Percentiles rank a stretch among this genome's conserved stretches.
These are phyloP conservation scores for Crax fasciolata DNA, from an alignment of 2,797 vertebrate species.

Conservation along the genomic window DNA sequence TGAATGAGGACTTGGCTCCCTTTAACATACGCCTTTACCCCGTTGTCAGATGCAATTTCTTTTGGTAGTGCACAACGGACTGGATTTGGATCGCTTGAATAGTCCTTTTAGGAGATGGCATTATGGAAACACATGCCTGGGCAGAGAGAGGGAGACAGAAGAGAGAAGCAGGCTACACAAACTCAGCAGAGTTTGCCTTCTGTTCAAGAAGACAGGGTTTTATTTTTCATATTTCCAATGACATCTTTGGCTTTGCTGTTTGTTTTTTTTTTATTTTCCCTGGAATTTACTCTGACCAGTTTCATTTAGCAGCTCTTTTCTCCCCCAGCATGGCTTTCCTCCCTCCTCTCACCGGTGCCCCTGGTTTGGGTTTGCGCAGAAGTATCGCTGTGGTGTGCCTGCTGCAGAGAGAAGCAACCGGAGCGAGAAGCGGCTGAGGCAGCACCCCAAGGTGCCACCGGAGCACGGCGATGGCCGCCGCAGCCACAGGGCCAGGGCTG, in stretches of 20 bases:
- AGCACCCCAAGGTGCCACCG: background rate
- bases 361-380: constrained; percentile 4
- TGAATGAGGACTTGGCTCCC: background rate
- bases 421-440: background rate
- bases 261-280: background rate
- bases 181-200: background rate
- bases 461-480: background rate
- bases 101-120: background rate
- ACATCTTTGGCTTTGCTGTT: background rate
- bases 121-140: background rate
- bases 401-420: background rate
- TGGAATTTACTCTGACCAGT: background rate
- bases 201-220: background rate
- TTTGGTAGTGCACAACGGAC: background rate
- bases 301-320: background rate
- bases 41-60: background rate
- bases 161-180: background rate
- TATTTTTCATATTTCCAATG: background rate
- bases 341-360: accelerated
- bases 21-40: background rate
- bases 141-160: background rate
- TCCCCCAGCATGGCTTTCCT: background rate
- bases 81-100: background rate
- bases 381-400: background rate
- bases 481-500: background rate